A percentile compares a stretch with the other conserved stretches of the same genome.
Evolutionary conservation across 2,888 invertebrate species (phyloP).

Genomic region (Coenonympha glycerion): DNA sequence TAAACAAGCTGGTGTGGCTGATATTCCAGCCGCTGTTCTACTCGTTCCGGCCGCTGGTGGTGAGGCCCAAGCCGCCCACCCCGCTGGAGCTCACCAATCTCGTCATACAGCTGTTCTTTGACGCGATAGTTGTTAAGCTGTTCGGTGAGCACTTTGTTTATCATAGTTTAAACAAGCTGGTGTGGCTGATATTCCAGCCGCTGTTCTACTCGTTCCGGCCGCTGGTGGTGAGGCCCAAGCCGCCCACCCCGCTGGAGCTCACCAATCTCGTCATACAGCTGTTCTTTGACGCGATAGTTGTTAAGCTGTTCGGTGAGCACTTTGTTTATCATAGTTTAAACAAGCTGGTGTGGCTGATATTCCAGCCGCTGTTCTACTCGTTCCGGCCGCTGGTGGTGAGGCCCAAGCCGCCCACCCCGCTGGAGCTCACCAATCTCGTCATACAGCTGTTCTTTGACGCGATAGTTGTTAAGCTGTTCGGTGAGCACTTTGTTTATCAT

Average conservation of each 20-base stretch:
- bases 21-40: slow-evolving; percentile 97
- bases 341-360: slow-evolving; percentile 92
- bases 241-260: slow-evolving; percentile 86
- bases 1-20: slow-evolving; percentile 95
- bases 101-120: slow-evolving; percentile 89
- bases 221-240: slow-evolving; percentile 89
- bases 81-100: slow-evolving; percentile 88
- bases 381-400: slow-evolving; percentile 91
- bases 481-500: slow-evolving; percentile 64
- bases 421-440: slow-evolving; percentile 89
- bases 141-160: slow-evolving; percentile 78
- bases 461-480: slow-evolving; percentile 84
- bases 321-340: neutral
- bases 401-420: slow-evolving; percentile 85
- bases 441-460: slow-evolving; percentile 92
- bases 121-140: slow-evolving; percentile 84
- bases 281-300: slow-evolving; percentile 86
- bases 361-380: slow-evolving; percentile 97
- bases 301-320: slow-evolving; percentile 84
- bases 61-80: slow-evolving; percentile 90
- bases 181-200: slow-evolving; percentile 96
- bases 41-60: slow-evolving; percentile 90
- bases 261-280: slow-evolving; percentile 90
- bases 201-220: slow-evolving; percentile 96
- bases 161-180: slow-evolving; percentile 80